These are phyloP conservation scores for Meteorus sp. DNA, from an alignment of 1,140 invertebrate genomes.

Conservation along the genomic window DNA sequence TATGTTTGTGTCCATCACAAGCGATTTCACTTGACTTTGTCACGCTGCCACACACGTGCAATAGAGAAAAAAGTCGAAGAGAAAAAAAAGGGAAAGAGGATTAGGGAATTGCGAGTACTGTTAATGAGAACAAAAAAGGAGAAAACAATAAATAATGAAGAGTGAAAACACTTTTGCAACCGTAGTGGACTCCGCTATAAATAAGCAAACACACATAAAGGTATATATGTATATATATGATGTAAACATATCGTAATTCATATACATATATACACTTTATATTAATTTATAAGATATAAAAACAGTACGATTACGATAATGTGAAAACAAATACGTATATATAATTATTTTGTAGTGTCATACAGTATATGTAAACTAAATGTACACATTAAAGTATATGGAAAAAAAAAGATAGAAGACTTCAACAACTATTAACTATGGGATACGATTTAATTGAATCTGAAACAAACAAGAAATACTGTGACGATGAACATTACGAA, in stretches of 20 bases:
- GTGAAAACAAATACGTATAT: conserved; percentile 40
- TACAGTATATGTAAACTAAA: conserved; percentile 58
- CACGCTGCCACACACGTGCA: no score
- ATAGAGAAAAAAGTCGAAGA: no score
- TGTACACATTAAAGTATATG: conserved; percentile 49
- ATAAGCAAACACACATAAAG: conserved; percentile 49
- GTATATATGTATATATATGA: conserved; percentile 23
- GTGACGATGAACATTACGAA: conserved; percentile 14
- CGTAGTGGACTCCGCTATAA: no score
- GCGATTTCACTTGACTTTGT: no score
- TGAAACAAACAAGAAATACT: conserved; percentile 5
- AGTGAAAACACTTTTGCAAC: no score
- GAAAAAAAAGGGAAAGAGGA: no score
- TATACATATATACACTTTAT: conserved; percentile 42
- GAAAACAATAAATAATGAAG: no score
- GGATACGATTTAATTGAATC: conserved; percentile 18
- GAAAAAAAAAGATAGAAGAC: conserved; percentile 3
- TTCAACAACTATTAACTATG: conserved; percentile 22
- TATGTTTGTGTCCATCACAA: no score
- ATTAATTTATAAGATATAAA: conserved; percentile 37
- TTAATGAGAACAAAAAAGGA: no score
- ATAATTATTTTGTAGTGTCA: conserved; percentile 59
- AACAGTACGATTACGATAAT: conserved; percentile 45
- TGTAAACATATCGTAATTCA: conserved; percentile 38
- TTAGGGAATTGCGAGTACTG: no score